Conservation (phyloP, 37 sponge, comb jelly and placozoan genomes). For the Agelas oroides region DNA sequence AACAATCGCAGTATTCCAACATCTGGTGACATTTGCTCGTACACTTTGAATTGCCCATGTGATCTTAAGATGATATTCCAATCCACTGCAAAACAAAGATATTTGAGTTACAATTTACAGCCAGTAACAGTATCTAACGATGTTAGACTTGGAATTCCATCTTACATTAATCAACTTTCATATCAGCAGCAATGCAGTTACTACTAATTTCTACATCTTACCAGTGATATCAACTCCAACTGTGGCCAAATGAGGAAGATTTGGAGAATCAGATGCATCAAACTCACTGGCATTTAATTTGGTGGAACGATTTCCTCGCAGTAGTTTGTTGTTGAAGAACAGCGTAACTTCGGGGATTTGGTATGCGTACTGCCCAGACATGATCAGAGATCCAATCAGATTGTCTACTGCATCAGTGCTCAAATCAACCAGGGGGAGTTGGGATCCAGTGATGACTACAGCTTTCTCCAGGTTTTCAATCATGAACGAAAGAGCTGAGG, state of each 20-base stretch:
- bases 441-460: constrained; percentile 91
- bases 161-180: no score
- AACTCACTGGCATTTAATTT: constrained; percentile 66
- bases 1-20: no score
- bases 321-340: constrained; percentile 80
- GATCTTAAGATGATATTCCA: no score
- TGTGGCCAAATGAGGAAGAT: constrained; percentile 76
- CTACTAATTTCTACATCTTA: no score
- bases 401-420: constrained; percentile 83
- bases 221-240: constrained; percentile 73
- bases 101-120: no score
- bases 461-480: constrained; percentile 88
- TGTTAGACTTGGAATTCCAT: no score
- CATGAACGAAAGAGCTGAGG: constrained; percentile 96
- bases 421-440: constrained; percentile 82
- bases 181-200: no score
- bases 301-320: constrained; percentile 81
- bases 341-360: constrained; percentile 84
- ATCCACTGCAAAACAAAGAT: no score
- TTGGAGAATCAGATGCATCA: constrained; percentile 89
- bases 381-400: constrained; percentile 74
- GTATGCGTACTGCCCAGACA: constrained; percentile 64
- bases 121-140: no score
- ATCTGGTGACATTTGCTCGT: no score
- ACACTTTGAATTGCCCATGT: no score